Evolutionary conservation across 2,888 invertebrate species (phyloP).

Genomic region (Lampropteryx suffumata): DNA sequence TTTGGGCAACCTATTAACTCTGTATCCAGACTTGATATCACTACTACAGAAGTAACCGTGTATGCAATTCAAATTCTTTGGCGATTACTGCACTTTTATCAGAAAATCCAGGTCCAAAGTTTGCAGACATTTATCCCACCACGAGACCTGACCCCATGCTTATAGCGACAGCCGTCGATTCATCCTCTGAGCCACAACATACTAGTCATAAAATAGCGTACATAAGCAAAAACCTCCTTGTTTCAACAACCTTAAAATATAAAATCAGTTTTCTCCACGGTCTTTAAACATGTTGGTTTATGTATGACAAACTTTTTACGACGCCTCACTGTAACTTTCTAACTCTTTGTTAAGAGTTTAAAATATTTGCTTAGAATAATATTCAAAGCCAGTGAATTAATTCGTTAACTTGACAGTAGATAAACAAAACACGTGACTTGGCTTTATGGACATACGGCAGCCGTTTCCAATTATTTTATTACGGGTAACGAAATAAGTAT

Average conservation of each 20-base stretch:
- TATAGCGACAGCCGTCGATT: too few species aligned
- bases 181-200: too few species aligned
- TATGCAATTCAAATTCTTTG: too few species aligned
- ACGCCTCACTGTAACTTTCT: conserved; percentile 35
- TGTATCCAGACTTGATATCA: too few species aligned
- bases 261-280: conserved; percentile 66
- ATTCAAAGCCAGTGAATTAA: conserved; percentile 21
- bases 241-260: conserved; percentile 20
- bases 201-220: too few species aligned
- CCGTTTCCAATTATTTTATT: not conserved
- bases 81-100: too few species aligned
- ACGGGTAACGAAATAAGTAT: too few species aligned
- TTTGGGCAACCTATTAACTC: too few species aligned
- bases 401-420: conserved; percentile 26
- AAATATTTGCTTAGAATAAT: conserved; percentile 28
- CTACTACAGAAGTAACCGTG: too few species aligned
- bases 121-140: too few species aligned
- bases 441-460: not conserved
- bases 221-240: conserved; percentile 32
- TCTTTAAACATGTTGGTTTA: conserved; percentile 65
- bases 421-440: conserved; percentile 25
- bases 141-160: too few species aligned
- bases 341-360: conserved; percentile 29
- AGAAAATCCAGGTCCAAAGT: too few species aligned
- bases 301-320: conserved; percentile 60